Evolutionary conservation across 2,888 invertebrate genomes (phyloP).

Genomic region (Drosophila phalerata): DNA sequence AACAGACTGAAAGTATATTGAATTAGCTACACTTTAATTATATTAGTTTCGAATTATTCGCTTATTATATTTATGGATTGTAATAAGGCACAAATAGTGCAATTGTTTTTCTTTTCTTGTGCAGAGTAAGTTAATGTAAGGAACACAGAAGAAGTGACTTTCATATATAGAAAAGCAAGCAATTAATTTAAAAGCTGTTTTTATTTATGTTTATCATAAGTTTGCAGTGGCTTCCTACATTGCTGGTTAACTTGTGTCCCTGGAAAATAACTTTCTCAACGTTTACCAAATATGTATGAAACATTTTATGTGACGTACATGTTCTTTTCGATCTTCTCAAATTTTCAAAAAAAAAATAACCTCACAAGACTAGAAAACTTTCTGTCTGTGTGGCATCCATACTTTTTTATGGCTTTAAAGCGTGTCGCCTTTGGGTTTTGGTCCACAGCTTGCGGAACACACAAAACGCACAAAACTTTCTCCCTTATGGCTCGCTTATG

Average conservation of each 20-base stretch:
- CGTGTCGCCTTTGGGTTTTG: slow-evolving; percentile 54
- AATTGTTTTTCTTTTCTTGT: no score
- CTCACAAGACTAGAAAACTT: slow-evolving; percentile 56
- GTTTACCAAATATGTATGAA: slow-evolving; percentile 26
- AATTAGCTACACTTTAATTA: neutral
- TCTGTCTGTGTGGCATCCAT: slow-evolving; percentile 48
- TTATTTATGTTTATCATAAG: slow-evolving; percentile 62
- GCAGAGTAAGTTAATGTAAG: neutral
- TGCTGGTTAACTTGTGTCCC: slow-evolving; percentile 36
- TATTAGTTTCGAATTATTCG: neutral
- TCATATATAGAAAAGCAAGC: slow-evolving; percentile 35
- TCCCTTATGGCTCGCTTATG: slow-evolving; percentile 77
- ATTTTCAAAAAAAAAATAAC: slow-evolving; percentile 15
- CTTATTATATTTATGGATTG: neutral
- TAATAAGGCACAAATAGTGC: neutral
- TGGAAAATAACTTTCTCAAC: slow-evolving; percentile 28
- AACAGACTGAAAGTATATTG: neutral
- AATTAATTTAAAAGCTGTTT: slow-evolving; percentile 69
- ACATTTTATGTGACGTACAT: slow-evolving; percentile 48
- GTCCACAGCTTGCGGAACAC: slow-evolving; percentile 57
- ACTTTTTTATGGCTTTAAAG: slow-evolving; percentile 75
- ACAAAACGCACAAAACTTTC: slow-evolving; percentile 57
- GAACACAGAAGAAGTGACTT: neutral
- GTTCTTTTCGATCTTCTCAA: slow-evolving; percentile 44
- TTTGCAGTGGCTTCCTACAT: slow-evolving; percentile 37